phyloP scores from a whole-genome alignment of 2,888 invertebrate genomes.

The Tachina lurida region DNA sequence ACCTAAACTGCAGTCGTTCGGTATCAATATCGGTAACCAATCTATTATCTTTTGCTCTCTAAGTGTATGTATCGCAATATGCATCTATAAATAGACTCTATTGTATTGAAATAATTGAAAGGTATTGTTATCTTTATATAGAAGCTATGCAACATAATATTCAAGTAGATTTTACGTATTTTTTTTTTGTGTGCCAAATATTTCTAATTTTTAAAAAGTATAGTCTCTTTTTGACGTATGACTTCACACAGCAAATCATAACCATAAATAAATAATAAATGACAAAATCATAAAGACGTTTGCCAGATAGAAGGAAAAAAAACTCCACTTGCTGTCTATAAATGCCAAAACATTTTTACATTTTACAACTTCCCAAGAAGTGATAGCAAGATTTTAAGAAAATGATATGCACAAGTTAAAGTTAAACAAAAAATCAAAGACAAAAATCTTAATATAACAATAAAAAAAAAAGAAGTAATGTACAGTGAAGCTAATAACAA shows the following conservation, averaged over 20 bases:
- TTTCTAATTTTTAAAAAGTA: slow-evolving; percentile 10
- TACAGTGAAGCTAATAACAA: not conserved
- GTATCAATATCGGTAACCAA: slow-evolving; percentile 33
- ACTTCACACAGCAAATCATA: slow-evolving; percentile 49
- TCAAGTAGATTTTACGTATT: slow-evolving; percentile 17
- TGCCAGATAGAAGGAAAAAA: slow-evolving; percentile 16
- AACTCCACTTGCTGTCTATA: slow-evolving; percentile 35
- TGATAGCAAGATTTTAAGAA: slow-evolving; percentile 66
- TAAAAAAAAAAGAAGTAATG: not conserved
- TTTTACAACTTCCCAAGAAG: slow-evolving; percentile 49
- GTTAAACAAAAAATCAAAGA: slow-evolving; percentile 19
- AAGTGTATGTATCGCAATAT: slow-evolving; percentile 17
- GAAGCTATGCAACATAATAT: slow-evolving; percentile 43
- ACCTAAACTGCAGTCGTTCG: slow-evolving; percentile 5
- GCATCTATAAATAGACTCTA: slow-evolving; percentile 15
- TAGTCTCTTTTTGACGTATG: slow-evolving; percentile 37
- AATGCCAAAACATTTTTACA: slow-evolving; percentile 34
- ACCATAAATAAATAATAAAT: slow-evolving; percentile 40
- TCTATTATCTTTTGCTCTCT: slow-evolving; percentile 20
- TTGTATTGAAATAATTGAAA: slow-evolving; percentile 54
- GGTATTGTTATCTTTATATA: slow-evolving; percentile 50
- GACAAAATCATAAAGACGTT: slow-evolving; percentile 44
- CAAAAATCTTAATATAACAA: slow-evolving; percentile 7
- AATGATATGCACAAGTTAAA: slow-evolving; percentile 61
- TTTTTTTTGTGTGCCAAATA: not conserved